A percentile compares a stretch with the other conserved stretches of the same genome.
Conservation (phyloP, 37 sponge, comb jelly and placozoan species). For the Chondrosia reniformis region DNA sequence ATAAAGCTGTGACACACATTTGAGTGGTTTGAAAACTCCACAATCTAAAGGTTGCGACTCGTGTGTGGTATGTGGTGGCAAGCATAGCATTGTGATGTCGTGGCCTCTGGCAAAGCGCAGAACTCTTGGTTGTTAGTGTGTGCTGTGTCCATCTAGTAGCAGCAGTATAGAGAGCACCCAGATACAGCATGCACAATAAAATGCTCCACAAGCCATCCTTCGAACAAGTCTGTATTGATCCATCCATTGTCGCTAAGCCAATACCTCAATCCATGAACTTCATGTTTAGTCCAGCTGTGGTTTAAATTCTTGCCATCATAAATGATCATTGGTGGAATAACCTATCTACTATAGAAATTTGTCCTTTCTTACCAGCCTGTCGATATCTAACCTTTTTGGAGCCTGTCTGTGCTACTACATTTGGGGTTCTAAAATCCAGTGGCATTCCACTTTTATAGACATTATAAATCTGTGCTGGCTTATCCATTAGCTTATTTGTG, state of each 20-base stretch:
- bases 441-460: conserved; percentile 24
- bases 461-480: conserved; percentile 42
- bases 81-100: conserved; percentile 28
- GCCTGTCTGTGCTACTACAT: conserved; percentile 1
- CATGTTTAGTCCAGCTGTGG: conserved; percentile 27
- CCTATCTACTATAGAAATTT: conserved; percentile 39
- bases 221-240: conserved; percentile 49
- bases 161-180: conserved; percentile 42
- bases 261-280: conserved; percentile 53
- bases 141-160: conserved; percentile 53
- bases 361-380: conserved; percentile 27
- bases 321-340: conserved; percentile 41
- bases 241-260: conserved; percentile 49
- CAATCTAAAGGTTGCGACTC: conserved; percentile 47
- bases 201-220: conserved; percentile 45
- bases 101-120: conserved; percentile 15
- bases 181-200: conserved; percentile 42
- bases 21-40: conserved; percentile 35
- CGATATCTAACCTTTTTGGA: conserved; percentile 24
- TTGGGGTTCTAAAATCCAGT: neutral
- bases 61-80: conserved; percentile 56
- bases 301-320: conserved; percentile 32
- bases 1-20: conserved; percentile 16
- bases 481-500: conserved; percentile 26
- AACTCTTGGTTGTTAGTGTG: conserved; percentile 40